Base-by-base conservation (phyloP, 1,140 invertebrate genomes). In the Drosophila equinoxialis region DNA sequence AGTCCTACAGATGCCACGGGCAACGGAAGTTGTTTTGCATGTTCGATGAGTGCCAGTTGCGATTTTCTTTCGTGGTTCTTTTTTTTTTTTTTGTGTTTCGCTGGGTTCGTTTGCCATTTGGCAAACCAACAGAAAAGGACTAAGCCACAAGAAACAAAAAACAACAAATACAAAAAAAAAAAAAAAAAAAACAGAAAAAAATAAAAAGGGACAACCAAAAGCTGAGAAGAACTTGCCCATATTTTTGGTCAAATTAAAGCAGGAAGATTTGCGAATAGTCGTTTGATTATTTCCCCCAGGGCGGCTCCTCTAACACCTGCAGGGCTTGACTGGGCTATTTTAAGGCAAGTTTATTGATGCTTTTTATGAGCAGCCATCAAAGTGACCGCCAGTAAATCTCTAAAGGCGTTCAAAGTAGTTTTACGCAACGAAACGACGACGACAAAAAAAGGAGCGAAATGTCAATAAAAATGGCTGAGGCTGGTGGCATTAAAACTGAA, bases 371-470 rank as follows among this genome's bases (percentile, higher is more conserved):
- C 17, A 65, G 41, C 37, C 62, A 75, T 78, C 68, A 75, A 78
- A 75, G 63, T 55, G 35, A 57, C 63, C 65, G 26, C 30, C 37
- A 48, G 42, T 20, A 65, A 64, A 71, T 71, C 76, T 72, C 66
- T 17, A 75, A 71, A 70, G 71, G 58, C 42, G 65, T 65, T 74
- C 48, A 63, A 66, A 75, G 68, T 78, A 75, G 68, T 78, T 75
- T 75, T 51, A 51, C 45, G 45, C 37, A 39, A 4, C 58, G 8
- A 33, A 62, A 77, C 72, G 26, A 30, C 30, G 71, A 72, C 70
- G 71, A 77, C 5, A 48, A 20, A 20, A 45, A 45, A 45, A 48
- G 6, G 5, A 20, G 11, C 17, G 75, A 75, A 75, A 75, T 75
- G 75, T 72, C 73, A 78, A 78, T 78, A 74, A 70, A 74, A 64